Conservation (phyloP, 2,797 vertebrate genomes). For the Helarctos malayanus region DNA sequence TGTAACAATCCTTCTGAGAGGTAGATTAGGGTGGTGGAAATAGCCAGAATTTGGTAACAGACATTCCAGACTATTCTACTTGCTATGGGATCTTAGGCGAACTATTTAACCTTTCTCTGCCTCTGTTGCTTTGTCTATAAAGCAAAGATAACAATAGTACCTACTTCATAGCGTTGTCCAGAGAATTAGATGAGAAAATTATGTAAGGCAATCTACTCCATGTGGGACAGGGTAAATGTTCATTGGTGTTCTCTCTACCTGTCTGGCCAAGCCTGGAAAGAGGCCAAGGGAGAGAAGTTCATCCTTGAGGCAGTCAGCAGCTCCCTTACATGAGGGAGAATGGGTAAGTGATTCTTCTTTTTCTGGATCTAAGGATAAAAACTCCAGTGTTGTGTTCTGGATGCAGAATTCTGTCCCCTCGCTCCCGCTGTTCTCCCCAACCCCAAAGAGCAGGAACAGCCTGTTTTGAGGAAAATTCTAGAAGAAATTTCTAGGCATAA, state of each 20-base stretch:
- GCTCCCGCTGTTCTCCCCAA: neutral
- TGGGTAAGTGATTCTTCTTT: neutral
- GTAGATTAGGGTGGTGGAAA: neutral
- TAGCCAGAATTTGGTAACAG: neutral
- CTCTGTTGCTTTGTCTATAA: slow-evolving; percentile 3
- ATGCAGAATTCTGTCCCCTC: slow-evolving; percentile 9
- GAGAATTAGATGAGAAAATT: slow-evolving; percentile 38
- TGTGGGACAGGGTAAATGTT: neutral
- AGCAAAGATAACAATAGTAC: neutral
- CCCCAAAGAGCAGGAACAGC: neutral
- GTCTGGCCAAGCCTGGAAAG: neutral
- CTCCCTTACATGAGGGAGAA: neutral
- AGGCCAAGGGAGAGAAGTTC: neutral
- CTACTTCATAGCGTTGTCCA: neutral
- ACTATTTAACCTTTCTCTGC: neutral
- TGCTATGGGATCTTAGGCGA: neutral
- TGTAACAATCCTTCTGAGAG: neutral
- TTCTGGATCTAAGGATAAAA: neutral
- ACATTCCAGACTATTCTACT: neutral
- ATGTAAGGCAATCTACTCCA: neutral
- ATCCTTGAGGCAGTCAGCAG: neutral
- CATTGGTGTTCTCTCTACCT: neutral
- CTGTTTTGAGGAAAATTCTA: slow-evolving; percentile 34
- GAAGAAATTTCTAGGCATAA: slow-evolving; percentile 61
- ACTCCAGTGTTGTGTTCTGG: neutral